phyloP scores from a whole-genome alignment of 2,797 vertebrate genomes.

The Schizothorax lantsangensis region DNA sequence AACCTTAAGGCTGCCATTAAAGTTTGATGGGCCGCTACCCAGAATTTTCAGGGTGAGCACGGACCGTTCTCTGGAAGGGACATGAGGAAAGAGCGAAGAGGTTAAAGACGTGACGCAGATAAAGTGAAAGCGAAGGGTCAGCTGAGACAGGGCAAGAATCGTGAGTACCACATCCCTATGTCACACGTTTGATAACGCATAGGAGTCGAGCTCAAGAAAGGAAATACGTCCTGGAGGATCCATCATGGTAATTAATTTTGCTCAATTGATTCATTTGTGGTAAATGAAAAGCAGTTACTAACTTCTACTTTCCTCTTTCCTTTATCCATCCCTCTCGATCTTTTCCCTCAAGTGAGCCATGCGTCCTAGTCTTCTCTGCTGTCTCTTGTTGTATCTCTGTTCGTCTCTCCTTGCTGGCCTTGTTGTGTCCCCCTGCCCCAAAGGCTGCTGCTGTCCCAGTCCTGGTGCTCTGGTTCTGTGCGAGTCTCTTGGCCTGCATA shows the following conservation, averaged over 20 bases:
- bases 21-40: conserved; percentile 78
- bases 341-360: conserved; percentile 75
- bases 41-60: conserved; percentile 68
- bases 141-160: neutral
- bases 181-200: neutral
- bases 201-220: neutral
- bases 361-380: conserved; percentile 71
- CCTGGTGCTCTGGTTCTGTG: conserved; percentile 76
- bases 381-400: conserved; percentile 72
- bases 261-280: neutral
- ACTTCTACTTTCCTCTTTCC: neutral
- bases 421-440: conserved; percentile 70
- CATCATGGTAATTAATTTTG: neutral
- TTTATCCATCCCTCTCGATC: conserved; percentile 7
- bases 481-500: conserved; percentile 79
- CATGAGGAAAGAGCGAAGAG: conserved; percentile 58
- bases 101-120: conserved; percentile 45
- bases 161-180: neutral
- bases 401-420: conserved; percentile 65
- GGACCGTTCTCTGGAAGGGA: conserved; percentile 52
- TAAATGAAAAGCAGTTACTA: neutral
- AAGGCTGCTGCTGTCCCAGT: conserved; percentile 79
- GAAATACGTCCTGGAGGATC: conserved; percentile 13
- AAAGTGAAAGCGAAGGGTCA: conserved; percentile 20
- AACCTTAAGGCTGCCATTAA: conserved; percentile 80